Evolutionary conservation across 2,113 vertebrate species (phyloP), one percentile per base, ranked within the genome.

Genomic region (Sialia sialis): DNA sequence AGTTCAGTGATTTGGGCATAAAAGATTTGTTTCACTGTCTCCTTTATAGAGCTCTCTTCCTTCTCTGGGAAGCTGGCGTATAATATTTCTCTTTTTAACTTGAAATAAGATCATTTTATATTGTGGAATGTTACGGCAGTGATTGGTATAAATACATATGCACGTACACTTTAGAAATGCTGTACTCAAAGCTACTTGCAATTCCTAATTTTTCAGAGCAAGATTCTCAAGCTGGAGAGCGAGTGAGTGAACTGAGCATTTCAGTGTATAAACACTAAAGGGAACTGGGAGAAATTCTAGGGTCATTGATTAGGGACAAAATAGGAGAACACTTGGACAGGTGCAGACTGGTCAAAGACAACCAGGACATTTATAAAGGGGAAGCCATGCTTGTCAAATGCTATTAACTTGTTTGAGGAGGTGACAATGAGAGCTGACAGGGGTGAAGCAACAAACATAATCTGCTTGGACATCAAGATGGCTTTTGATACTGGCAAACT

Each of bases 351-450:
- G 78, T 94, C 84, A 93, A 94, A 95, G 90, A 93, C 88, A 95
- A 79, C 94, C 43, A 76, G 70, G 63, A 96, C 93, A 87, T 93
- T 93, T 94, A 92, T 96, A 96, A 96, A 97, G 72, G 89, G 87
- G 96, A 96, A 96, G 87, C 89, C 96, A 95, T 97, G 95, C 96
- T 96, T 97, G 96, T 96, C 95, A 97, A 96, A 96, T 90, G 87
- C 90, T 96, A 96, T 97, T 97, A 97, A 94, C 80, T 97, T 97
- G 93, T 97, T 89, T 97, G 96, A 96, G 94, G 54, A 96, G 56
- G 87, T 96, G 95, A 96, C 96, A 97, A 96, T 97, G 87, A 95
- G 69, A 96, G 85, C 54, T 95, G 89, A 95, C 95, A 97, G 93
- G 95, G 96, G 89, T 96, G 92, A 96, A 97, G 95, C 88, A 94